Conservation (phyloP, 64 coral and sea anemone genomes). For the Cladopsammia gracilis region DNA sequence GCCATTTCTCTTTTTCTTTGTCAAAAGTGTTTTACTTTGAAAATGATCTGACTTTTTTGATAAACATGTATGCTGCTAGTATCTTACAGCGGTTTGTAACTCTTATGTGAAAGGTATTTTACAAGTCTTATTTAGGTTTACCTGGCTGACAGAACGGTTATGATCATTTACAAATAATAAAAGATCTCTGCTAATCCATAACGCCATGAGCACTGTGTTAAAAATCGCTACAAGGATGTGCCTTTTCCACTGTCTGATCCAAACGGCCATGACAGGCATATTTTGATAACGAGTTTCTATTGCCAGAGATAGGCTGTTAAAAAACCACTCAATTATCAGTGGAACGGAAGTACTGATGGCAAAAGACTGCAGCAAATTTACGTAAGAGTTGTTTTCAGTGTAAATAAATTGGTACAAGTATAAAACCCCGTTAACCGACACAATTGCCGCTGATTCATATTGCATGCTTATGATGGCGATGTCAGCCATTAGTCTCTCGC, state of each 20-base stretch:
- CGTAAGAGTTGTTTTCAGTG: neutral
- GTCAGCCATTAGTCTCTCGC: conserved; percentile 6
- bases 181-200: too few species aligned
- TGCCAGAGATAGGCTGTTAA: neutral
- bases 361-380: neutral
- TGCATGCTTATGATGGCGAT: conserved; percentile 1
- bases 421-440: neutral
- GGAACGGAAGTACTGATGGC: neutral
- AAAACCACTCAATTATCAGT: neutral
- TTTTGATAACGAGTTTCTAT: neutral
- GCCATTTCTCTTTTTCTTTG: too few species aligned
- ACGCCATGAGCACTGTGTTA: neutral
- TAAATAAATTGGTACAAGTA: neutral
- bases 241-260: neutral
- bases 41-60: too few species aligned
- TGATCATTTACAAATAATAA: neutral
- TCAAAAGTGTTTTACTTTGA: too few species aligned
- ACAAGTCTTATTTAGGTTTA: too few species aligned
- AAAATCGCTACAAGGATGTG: neutral
- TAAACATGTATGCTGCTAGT: too few species aligned
- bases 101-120: neutral
- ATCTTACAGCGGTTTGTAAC: neutral
- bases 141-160: too few species aligned
- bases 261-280: conserved; percentile 1
- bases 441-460: neutral